A percentile compares a stretch with the other conserved stretches of the same genome.
Evolutionary conservation across 2,888 invertebrate species (phyloP).

Genomic region (Isoperla grammatica): DNA sequence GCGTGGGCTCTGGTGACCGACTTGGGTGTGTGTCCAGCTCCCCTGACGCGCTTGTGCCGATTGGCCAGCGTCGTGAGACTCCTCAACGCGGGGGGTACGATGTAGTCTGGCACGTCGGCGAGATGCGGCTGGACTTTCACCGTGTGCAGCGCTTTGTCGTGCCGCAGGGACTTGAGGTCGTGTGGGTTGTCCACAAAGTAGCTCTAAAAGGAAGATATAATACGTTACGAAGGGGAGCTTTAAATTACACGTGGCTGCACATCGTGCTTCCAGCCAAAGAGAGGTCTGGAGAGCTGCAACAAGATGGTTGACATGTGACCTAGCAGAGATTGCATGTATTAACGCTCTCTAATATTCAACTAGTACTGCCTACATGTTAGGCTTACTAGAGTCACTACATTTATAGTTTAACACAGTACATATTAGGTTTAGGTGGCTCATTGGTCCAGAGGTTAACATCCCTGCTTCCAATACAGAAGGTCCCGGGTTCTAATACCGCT

Average conservation of each 20-base stretch:
- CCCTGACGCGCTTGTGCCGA: conserved; percentile 6
- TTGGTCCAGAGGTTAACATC: too few relatives aligned
- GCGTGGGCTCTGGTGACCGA: too few relatives aligned
- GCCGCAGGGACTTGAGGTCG: conserved; percentile 76
- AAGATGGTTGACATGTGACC: too few relatives aligned
- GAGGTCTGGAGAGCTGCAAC: too few relatives aligned
- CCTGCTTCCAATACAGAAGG: too few relatives aligned
- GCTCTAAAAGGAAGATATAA: conserved; percentile 48
- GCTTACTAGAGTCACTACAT: too few relatives aligned
- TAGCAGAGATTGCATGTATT: neutral
- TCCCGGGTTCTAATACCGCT: too few relatives aligned
- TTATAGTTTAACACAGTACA: too few relatives aligned
- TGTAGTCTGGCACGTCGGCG: conserved; percentile 88
- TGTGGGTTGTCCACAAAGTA: conserved; percentile 90
- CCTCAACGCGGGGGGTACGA: conserved; percentile 73
- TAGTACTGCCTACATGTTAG: too few relatives aligned
- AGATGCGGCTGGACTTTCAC: conserved; percentile 79
- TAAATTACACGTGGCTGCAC: neutral
- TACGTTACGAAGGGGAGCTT: neutral
- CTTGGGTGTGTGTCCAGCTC: neutral
- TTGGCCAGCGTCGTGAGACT: conserved; percentile 51
- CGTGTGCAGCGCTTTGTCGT: conserved; percentile 81
- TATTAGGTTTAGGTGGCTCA: too few relatives aligned
- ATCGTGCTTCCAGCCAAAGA: too few relatives aligned
- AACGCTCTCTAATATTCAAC: too few relatives aligned